A percentile compares a stretch with the other conserved stretches of the same genome.
phyloP scores from a whole-genome alignment of 2,797 vertebrate species.

The Silurus aristotelis region DNA sequence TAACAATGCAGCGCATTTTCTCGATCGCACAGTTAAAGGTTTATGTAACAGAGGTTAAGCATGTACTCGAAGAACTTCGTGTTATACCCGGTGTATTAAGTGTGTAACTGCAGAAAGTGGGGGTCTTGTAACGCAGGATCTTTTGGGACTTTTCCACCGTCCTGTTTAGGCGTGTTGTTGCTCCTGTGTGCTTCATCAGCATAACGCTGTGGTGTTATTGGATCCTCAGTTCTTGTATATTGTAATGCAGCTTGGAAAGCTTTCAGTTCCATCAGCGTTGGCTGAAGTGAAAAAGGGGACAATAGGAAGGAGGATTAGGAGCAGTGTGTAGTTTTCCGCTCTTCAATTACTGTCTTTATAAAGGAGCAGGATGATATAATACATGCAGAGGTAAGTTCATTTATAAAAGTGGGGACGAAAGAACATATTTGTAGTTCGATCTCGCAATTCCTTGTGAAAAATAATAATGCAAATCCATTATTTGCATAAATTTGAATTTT shows the following conservation, averaged over 20 bases:
- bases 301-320: no score
- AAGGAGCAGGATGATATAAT: not conserved
- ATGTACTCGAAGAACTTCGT: not conserved
- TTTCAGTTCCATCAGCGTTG: not conserved
- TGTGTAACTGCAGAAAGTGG: conserved; percentile 4
- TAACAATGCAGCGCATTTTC: not conserved
- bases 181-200: not conserved
- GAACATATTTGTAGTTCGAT: not conserved
- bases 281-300: not conserved
- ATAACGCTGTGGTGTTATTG: conserved; percentile 12
- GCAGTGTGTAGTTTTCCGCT: not conserved
- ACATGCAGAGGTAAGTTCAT: not conserved
- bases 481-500: no score
- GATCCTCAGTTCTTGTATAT: not conserved
- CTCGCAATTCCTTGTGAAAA: no score
- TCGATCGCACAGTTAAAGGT: not conserved
- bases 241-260: not conserved
- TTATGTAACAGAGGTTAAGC: not conserved
- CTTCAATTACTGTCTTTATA: not conserved
- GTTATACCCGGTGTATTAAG: not conserved
- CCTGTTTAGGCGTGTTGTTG: not conserved
- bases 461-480: no score
- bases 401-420: not conserved
- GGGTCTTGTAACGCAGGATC: conserved; percentile 52
- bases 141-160: conserved; percentile 68